These are phyloP conservation scores for Siniperca scherzeri DNA, from an alignment of 2,797 vertebrate species.

Conservation along the genomic window DNA sequence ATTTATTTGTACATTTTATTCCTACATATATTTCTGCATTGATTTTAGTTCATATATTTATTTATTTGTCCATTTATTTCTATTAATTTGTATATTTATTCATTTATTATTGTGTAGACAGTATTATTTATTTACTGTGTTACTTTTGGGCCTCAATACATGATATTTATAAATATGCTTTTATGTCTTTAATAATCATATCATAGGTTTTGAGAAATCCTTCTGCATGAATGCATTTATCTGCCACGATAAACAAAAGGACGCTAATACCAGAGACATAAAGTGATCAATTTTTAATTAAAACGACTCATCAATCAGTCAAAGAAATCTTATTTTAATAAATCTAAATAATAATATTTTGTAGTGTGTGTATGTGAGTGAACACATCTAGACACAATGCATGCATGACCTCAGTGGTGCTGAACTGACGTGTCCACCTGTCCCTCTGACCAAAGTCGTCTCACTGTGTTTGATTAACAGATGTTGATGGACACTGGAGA, in stretches of 20 bases:
- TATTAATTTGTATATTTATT: not conserved
- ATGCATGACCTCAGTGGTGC: not conserved
- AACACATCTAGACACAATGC: not conserved
- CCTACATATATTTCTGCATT: not conserved
- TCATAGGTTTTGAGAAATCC: not conserved
- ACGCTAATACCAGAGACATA: too few species aligned
- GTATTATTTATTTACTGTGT: not conserved
- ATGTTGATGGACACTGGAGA: constrained; percentile 17
- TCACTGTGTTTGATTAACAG: constrained; percentile 46
- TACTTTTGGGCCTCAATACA: not conserved
- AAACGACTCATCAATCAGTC: not conserved
- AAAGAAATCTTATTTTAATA: not conserved
- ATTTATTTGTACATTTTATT: not conserved
- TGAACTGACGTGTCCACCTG: not conserved
- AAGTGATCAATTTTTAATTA: not conserved
- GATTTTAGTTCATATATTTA: not conserved
- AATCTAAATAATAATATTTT: not conserved
- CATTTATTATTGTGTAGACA: not conserved
- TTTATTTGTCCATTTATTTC: not conserved
- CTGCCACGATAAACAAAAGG: not conserved
- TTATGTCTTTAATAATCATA: not conserved
- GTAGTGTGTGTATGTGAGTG: not conserved
- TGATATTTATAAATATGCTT: not conserved
- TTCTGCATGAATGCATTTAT: not conserved
- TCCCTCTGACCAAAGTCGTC: constrained; percentile 69